Percentiles rank a stretch among this genome's conserved stretches.
phyloP scores from a whole-genome alignment of 2,113 vertebrate species.

The Papio anubis region DNA sequence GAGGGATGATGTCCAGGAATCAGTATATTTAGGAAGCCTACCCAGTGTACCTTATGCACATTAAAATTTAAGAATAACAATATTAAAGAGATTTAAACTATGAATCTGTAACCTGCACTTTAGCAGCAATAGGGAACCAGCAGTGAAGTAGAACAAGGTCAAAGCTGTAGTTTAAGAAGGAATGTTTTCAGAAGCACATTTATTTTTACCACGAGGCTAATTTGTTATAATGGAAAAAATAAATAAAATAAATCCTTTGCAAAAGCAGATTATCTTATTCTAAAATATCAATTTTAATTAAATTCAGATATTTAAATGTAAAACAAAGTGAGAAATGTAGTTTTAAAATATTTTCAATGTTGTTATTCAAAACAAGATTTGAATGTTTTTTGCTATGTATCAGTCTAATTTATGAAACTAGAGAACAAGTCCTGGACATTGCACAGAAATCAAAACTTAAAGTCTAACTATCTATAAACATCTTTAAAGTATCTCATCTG shows the following conservation, averaged over 20 bases:
- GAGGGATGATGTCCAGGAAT: not conserved
- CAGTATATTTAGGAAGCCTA: not conserved
- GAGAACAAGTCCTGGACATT: not conserved
- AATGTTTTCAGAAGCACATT: not conserved
- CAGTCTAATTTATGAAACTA: not conserved
- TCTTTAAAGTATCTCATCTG: not conserved
- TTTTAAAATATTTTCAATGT: not conserved
- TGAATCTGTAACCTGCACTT: not conserved
- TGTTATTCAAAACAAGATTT: not conserved
- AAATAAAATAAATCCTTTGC: not conserved
- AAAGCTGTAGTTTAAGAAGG: not conserved
- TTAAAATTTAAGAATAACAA: not conserved
- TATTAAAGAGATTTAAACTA: not conserved
- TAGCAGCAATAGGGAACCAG: not conserved
- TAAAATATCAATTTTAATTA: not conserved
- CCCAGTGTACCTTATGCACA: not conserved
- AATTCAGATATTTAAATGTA: not conserved
- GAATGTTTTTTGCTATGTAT: not conserved
- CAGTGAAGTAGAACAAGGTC: not conserved
- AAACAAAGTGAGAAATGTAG: not conserved
- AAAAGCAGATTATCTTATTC: constrained; percentile 13
- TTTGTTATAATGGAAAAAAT: constrained; percentile 19
- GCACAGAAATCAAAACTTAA: not conserved
- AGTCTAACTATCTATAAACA: not conserved
- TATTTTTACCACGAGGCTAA: not conserved